Evolutionary conservation across 1,140 invertebrate species (phyloP).

Genomic region (Idris sp.): DNA sequence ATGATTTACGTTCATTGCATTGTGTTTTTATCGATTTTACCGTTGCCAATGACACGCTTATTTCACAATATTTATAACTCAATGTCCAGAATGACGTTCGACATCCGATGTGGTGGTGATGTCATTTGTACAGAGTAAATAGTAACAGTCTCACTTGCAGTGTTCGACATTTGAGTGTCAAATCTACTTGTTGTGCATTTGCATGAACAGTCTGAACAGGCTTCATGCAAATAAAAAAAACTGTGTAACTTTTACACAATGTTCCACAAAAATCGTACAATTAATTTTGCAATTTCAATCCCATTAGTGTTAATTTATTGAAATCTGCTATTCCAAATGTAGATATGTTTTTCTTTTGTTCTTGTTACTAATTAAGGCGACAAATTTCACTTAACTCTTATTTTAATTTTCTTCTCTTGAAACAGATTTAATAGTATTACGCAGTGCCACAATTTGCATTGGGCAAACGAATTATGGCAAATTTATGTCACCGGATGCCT

Average conservation of each 20-base stretch:
- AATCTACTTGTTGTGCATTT: constrained; percentile 30
- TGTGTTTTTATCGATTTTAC: constrained; percentile 13
- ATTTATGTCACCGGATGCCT: constrained; percentile 71
- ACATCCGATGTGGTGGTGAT: constrained; percentile 8
- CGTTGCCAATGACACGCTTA: constrained; percentile 15
- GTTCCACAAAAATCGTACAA: too few species aligned
- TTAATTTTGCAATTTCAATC: constrained; percentile 32
- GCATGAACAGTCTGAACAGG: constrained; percentile 39
- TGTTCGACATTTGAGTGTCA: constrained; percentile 21
- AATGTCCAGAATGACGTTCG: constrained; percentile 2
- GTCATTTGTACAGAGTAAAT: constrained; percentile 26
- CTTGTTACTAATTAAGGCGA: constrained; percentile 55
- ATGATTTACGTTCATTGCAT: constrained; percentile 6
- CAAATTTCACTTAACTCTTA: constrained; percentile 44
- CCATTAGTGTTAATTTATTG: too few species aligned
- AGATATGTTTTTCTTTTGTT: too few species aligned
- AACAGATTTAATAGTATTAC: constrained; percentile 53
- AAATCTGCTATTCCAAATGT: too few species aligned
- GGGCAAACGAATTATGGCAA: constrained; percentile 71
- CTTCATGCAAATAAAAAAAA: too few species aligned
- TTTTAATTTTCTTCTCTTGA: constrained; percentile 56
- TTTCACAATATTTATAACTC: constrained; percentile 30
- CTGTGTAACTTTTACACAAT: too few species aligned
- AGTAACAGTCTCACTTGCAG: constrained; percentile 12
- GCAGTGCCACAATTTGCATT: constrained; percentile 69